Evolutionary conservation across 2,113 vertebrate genomes (phyloP).

Genomic region (Carassius auratus): DNA sequence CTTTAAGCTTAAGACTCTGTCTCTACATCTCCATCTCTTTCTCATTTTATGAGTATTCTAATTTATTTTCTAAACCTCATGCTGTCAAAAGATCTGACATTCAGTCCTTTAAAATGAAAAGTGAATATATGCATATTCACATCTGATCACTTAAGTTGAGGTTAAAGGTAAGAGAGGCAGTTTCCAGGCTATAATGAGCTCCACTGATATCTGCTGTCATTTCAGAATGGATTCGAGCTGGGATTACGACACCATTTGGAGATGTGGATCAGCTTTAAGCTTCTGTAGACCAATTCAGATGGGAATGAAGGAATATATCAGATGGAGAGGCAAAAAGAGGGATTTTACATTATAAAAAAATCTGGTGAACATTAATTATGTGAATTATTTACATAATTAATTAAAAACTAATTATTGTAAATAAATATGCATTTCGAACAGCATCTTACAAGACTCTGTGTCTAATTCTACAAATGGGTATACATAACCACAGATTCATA

Average conservation of each 20-base stretch:
- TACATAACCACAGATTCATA: slow-evolving; percentile 15
- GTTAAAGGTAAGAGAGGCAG: neutral
- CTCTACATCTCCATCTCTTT: neutral
- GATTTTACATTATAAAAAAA: neutral
- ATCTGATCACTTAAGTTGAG: slow-evolving; percentile 17
- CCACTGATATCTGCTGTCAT: slow-evolving; percentile 6
- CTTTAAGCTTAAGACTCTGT: neutral
- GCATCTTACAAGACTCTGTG: slow-evolving; percentile 18
- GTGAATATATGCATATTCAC: slow-evolving; percentile 30
- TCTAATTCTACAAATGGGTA: slow-evolving; percentile 9
- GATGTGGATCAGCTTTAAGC: slow-evolving; percentile 28
- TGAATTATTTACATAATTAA: no score
- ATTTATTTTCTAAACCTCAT: neutral
- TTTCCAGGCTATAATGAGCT: slow-evolving; percentile 14
- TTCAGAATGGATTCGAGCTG: slow-evolving; percentile 29
- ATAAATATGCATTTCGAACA: neutral
- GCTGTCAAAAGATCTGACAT: slow-evolving; percentile 28
- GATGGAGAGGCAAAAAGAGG: neutral
- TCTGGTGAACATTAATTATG: slow-evolving; percentile 17
- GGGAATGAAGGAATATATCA: slow-evolving; percentile 21
- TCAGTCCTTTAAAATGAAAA: neutral
- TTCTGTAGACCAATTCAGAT: neutral
- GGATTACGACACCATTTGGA: slow-evolving; percentile 20
- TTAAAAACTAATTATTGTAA: no score
- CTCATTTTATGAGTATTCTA: slow-evolving; percentile 1